Evolutionary conservation across 2,888 invertebrate genomes (phyloP), one percentile per base, ranked within the genome.

Genomic region (Pyrocoelia pectoralis): DNA sequence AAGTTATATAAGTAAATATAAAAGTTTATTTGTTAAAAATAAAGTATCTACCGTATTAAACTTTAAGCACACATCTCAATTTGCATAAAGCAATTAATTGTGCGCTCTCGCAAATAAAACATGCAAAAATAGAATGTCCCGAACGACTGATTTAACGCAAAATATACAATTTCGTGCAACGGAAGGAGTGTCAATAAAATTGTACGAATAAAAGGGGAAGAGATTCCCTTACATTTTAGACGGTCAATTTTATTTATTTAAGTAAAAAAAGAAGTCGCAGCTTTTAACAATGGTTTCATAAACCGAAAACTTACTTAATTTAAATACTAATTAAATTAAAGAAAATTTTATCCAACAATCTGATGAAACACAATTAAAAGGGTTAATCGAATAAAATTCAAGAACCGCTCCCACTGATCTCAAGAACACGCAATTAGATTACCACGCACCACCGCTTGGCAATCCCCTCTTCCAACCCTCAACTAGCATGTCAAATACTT

Each of bases 371-470:
- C 63, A 68, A 68, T 70, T 68, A 68, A 67, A 51, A 40, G 51
- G 61, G 66, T 66, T 64, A 63, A 63, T 63, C 62, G 57, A 68
- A 70, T 68, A 69, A 70, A 68, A 67, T 66, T 56, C 65, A 67
- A 65, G 65, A 67, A 60, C 61, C 62, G 61, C 57, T 65, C 62
- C 61, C 69, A 61, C 67, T 65, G 68, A 68, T 70, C 69, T 64
- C 66, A 67, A 68, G 66, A 71, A 71, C 71, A 71, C 71, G 71
- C 70, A 71, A 71, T 71, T 71, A 68, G 71, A 71, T 71, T 71
- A 68, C 66, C 52, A 70, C 69, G 69, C 70, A 65, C 68, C 66
- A 59, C 66, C 67, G 65, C 54, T 18, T 33, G 10, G 13, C 40
- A 41, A 28, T 13, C 38, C 15, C 38, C 29, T 18, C 43, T 17